Conservation (phyloP, 2,888 invertebrate species). For the Anagyrus pseudococci region DNA sequence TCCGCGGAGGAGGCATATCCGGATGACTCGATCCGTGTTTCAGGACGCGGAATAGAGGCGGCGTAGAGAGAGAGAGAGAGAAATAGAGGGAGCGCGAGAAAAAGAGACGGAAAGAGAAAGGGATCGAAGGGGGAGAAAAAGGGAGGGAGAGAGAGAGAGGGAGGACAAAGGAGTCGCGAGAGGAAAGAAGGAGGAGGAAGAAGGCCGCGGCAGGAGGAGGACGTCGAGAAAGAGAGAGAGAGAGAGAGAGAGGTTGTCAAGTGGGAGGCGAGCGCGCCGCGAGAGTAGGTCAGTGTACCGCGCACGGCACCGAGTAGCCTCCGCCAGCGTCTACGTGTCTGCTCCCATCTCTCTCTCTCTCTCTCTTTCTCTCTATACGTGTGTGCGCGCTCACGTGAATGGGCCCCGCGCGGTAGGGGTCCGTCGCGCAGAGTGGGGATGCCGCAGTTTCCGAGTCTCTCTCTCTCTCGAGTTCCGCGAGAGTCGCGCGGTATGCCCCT, state of each 20-base stretch:
- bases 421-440: constrained; percentile 43
- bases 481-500: constrained; percentile 5
- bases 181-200: constrained; percentile 30
- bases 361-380: too few relatives aligned
- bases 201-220: constrained; percentile 16
- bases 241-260: too few relatives aligned
- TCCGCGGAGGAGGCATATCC: too few relatives aligned
- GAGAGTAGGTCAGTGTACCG: constrained; percentile 63
- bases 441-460: constrained; percentile 44
- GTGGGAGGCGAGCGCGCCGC: constrained; percentile 46
- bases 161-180: too few relatives aligned
- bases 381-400: constrained; percentile 28
- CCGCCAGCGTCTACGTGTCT: constrained; percentile 35
- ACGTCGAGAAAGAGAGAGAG: constrained; percentile 39
- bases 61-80: neutral
- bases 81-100: neutral
- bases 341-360: too few relatives aligned
- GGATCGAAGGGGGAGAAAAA: neutral
- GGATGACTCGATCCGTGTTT: neutral
- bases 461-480: constrained; percentile 49
- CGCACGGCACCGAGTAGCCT: constrained; percentile 30
- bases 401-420: constrained; percentile 28
- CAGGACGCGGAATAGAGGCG: neutral
- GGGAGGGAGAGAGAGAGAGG: constrained; percentile 5
- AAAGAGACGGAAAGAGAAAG: constrained; percentile 16